Evolutionary conservation across 2,797 vertebrate species (phyloP).

Genomic region (Pseudotriccus pelzelni): DNA sequence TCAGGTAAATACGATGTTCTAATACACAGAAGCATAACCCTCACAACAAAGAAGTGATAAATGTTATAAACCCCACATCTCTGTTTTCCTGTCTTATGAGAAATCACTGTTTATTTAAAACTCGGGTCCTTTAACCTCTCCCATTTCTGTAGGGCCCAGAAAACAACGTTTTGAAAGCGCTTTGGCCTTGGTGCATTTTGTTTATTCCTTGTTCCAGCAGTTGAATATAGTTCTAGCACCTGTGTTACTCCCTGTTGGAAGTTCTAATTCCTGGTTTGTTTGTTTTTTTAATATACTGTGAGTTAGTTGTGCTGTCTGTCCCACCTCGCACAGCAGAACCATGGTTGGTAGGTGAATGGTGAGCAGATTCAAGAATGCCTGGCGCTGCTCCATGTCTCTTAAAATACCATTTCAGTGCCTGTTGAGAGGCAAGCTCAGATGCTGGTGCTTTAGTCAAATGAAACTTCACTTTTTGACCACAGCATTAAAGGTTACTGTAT

Average conservation of each 20-base stretch:
- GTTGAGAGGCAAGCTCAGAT: neutral
- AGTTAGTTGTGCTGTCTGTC: neutral
- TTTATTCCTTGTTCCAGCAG: neutral
- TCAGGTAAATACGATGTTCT: constrained; percentile 79
- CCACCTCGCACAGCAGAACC: neutral
- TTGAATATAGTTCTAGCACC: neutral
- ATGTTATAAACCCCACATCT: neutral
- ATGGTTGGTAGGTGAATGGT: neutral
- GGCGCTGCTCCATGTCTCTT: neutral
- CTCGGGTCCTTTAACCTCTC: neutral
- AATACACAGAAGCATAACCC: neutral
- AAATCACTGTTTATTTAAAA: neutral
- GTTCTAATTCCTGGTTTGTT: neutral
- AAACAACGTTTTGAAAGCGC: neutral
- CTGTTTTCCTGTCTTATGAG: neutral
- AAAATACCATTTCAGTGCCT: neutral
- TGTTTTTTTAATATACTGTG: neutral
- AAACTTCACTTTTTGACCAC: neutral
- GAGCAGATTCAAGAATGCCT: neutral
- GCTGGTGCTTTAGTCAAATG: neutral
- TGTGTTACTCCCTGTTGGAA: rapidly evolving
- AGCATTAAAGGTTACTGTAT: neutral
- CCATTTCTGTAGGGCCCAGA: neutral
- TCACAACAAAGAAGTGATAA: neutral
- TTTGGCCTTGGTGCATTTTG: neutral